Evolutionary conservation across 2,113 vertebrate species (phyloP).

Genomic region (Erinaceus europaeus): DNA sequence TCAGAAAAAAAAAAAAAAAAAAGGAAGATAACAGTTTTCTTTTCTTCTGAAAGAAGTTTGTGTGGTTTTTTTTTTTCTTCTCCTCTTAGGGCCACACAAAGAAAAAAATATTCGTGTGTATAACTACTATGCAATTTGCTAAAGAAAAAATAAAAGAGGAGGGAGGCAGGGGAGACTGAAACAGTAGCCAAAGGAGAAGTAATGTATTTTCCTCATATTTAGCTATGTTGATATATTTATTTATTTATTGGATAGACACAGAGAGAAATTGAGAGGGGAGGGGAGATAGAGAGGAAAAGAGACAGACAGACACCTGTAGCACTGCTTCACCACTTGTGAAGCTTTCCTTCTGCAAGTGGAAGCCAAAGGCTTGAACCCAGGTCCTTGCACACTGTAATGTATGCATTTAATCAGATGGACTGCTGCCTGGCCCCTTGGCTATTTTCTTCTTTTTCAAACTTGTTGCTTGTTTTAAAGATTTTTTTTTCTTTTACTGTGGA

Average conservation of each 20-base stretch:
- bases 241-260: no score
- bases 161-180: fast-evolving
- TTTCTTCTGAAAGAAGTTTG: neutral
- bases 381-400: no score
- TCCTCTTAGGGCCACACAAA: neutral
- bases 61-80: neutral
- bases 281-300: no score
- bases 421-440: no score
- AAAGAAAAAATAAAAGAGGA: neutral
- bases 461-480: neutral
- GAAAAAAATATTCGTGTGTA: neutral
- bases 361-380: no score
- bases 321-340: no score
- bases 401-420: no score
- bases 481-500: neutral
- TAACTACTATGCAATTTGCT: neutral
- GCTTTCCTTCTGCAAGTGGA: no score
- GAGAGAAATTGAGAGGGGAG: no score
- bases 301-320: no score
- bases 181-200: neutral
- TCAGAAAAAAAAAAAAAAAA: neutral
- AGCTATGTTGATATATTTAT: no score
- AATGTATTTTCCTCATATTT: neutral
- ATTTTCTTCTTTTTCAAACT: neutral
- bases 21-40: neutral